Evolutionary conservation across 2,888 invertebrate species (phyloP).

Genomic region (Ditula angustiorana): DNA sequence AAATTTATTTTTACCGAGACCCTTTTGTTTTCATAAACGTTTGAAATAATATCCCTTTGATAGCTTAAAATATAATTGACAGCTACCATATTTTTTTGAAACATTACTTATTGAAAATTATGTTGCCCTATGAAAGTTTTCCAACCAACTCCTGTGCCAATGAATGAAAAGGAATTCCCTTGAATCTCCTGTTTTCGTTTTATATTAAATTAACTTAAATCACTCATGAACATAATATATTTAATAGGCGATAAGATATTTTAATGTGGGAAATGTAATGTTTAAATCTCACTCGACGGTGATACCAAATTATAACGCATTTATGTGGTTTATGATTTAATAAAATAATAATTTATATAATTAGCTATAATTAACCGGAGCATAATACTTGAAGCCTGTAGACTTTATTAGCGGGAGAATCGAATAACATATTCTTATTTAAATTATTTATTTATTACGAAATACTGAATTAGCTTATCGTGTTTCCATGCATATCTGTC

Average conservation of each 20-base stretch:
- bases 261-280: slow-evolving; percentile 5
- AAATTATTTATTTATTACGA: neutral
- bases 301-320: slow-evolving; percentile 20
- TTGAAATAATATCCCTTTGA: neutral
- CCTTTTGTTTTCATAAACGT: neutral
- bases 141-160: slow-evolving; percentile 13
- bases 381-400: neutral
- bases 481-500: slow-evolving; percentile 7
- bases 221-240: slow-evolving; percentile 10
- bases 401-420: neutral
- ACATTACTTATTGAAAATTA: neutral
- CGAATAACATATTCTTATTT: neutral
- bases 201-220: neutral
- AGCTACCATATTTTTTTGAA: neutral
- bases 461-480: slow-evolving; percentile 7
- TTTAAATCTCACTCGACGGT: slow-evolving; percentile 16
- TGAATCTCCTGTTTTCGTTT: neutral
- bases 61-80: neutral
- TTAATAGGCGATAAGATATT: slow-evolving; percentile 16
- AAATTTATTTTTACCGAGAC: neutral
- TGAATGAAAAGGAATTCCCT: neutral
- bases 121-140: neutral
- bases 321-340: slow-evolving; percentile 1
- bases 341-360: neutral
- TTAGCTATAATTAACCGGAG: neutral